Conservation (phyloP, 2,113 vertebrate genomes). For the Otus sunia region DNA sequence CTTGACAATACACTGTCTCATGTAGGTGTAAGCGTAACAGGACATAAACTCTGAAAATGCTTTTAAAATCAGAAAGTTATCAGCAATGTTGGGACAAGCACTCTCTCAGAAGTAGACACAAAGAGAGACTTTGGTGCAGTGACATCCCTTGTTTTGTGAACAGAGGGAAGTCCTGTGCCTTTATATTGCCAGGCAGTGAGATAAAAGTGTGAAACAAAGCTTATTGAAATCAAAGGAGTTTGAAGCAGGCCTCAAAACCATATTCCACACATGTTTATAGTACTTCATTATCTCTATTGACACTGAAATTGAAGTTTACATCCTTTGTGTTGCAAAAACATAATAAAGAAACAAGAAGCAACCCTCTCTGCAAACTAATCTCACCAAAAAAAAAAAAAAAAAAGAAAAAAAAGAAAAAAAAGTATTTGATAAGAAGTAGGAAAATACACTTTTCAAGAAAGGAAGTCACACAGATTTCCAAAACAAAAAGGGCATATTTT, state of each 20-base stretch:
- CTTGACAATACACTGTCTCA: background rate
- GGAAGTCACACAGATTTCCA: background rate
- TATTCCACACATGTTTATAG: background rate
- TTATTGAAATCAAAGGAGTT: background rate
- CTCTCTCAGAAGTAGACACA: background rate
- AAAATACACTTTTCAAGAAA: background rate
- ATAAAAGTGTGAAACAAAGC: background rate
- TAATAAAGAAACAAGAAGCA: background rate
- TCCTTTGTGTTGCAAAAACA: background rate
- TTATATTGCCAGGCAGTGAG: background rate
- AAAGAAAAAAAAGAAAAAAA: too few species aligned
- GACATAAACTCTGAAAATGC: background rate
- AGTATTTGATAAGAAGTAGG: background rate
- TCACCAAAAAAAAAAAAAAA: background rate
- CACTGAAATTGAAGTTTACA: background rate
- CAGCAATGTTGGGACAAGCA: background rate
- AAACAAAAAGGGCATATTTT: background rate
- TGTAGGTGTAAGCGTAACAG: rapidly evolving
- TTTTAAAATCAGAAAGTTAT: background rate
- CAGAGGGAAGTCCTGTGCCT: background rate
- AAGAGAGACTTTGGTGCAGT: background rate
- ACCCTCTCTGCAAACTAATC: background rate
- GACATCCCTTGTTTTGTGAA: background rate
- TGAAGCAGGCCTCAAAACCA: background rate
- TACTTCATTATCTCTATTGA: background rate